phyloP scores from a whole-genome alignment of 1,140 invertebrate genomes.

The Bombus sibiricus region DNA sequence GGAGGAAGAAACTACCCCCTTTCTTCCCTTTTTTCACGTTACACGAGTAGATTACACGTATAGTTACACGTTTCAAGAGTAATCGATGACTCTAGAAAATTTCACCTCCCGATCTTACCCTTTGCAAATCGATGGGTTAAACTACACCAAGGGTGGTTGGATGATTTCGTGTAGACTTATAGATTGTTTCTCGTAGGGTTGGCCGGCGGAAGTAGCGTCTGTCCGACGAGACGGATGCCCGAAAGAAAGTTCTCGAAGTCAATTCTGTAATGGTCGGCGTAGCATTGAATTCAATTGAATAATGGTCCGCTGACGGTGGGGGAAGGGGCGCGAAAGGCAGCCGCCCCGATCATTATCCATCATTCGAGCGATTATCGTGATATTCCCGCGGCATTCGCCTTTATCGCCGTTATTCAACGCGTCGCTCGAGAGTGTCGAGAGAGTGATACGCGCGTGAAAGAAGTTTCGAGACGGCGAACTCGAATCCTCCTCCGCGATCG shows the following conservation, averaged over 20 bases:
- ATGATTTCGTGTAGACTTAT: background rate
- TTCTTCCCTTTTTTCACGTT: background rate
- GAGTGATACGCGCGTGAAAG: constrained; percentile 61
- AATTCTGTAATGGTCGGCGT: constrained; percentile 82
- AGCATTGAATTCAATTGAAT: constrained; percentile 83
- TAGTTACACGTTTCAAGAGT: background rate
- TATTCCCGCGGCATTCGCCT: constrained; percentile 75
- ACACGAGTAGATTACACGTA: no score
- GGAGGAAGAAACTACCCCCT: background rate
- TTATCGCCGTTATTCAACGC: constrained; percentile 74
- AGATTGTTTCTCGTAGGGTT: constrained; percentile 46
- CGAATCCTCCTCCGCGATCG: constrained; percentile 36
- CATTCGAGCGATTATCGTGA: constrained; percentile 75
- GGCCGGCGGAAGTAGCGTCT: constrained; percentile 70
- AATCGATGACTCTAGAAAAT: background rate
- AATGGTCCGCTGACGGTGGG: constrained; percentile 69
- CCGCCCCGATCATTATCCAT: constrained; percentile 79
- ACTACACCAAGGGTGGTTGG: background rate
- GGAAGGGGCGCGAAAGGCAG: constrained; percentile 71
- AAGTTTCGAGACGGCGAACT: constrained; percentile 58
- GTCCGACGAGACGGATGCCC: constrained; percentile 75
- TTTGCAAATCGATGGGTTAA: background rate
- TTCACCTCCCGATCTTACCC: background rate
- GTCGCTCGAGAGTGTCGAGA: constrained; percentile 53
- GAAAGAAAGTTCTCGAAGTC: constrained; percentile 83